These are phyloP conservation scores for Gambusia affinis DNA, from an alignment of 2,113 vertebrate species.

Conservation along the genomic window DNA sequence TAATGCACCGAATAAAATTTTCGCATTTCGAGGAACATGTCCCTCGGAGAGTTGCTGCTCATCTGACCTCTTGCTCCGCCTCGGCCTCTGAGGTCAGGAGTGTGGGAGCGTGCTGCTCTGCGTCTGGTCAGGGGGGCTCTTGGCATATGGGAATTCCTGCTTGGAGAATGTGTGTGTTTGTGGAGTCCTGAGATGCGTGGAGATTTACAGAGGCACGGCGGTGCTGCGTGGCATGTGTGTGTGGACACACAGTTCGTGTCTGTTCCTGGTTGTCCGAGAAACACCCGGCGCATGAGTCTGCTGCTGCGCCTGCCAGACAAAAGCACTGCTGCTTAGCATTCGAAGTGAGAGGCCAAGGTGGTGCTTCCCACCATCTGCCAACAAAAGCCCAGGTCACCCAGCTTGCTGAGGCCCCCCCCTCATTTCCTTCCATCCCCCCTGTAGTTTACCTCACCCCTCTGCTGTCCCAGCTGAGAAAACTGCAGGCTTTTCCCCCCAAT, in stretches of 20 bases:
- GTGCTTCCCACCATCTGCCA: slow-evolving; percentile 81
- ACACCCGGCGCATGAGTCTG: slow-evolving; percentile 75
- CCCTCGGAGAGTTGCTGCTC: slow-evolving; percentile 20
- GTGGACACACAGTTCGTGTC: slow-evolving; percentile 43
- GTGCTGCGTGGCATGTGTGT: slow-evolving; percentile 25
- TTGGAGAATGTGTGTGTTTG: slow-evolving; percentile 34
- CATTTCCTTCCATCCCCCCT: slow-evolving; percentile 51
- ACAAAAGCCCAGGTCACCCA: slow-evolving; percentile 81
- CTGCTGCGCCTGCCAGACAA: slow-evolving; percentile 78
- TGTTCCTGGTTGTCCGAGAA: slow-evolving; percentile 78
- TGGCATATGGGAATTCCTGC: slow-evolving; percentile 46
- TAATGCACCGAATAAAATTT: slow-evolving; percentile 20
- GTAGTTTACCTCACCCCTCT: slow-evolving; percentile 49
- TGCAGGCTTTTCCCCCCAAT: slow-evolving; percentile 35
- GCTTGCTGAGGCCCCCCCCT: slow-evolving; percentile 57
- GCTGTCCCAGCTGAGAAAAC: slow-evolving; percentile 59
- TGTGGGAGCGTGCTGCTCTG: slow-evolving; percentile 31
- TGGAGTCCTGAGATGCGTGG: slow-evolving; percentile 27
- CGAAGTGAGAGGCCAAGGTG: slow-evolving; percentile 77
- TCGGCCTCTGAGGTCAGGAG: slow-evolving; percentile 42
- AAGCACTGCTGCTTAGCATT: slow-evolving; percentile 82
- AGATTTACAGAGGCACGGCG: background rate
- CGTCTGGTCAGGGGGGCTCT: slow-evolving; percentile 20
- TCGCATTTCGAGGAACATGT: slow-evolving; percentile 27
- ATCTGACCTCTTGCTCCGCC: slow-evolving; percentile 43